Evolutionary conservation across 2,888 invertebrate genomes (phyloP), one percentile per base, ranked within the genome.

Genomic region (Amphipoea lucens): DNA sequence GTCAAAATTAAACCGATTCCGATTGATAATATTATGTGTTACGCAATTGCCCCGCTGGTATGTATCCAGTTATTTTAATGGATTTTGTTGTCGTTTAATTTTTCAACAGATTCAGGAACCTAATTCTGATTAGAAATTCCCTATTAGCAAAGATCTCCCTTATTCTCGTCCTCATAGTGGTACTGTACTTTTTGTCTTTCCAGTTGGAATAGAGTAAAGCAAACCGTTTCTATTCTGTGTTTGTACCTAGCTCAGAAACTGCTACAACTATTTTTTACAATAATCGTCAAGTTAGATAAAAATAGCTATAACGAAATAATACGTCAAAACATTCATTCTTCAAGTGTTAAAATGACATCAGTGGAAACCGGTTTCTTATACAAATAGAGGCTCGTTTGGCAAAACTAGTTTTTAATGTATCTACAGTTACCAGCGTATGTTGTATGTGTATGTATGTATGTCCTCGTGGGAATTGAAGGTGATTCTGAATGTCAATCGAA

Each of bases 291-390:
- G 51, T n/a, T 1, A 73, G 65, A 71, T 69, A 70, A 75, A 74
- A 62, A 75, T 62, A 36, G 2, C 20, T 14, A 9, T 78, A 82
- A 69, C 63, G 76, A 81, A 79, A 72, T 67, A 75, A 79, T 67
- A 84, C 79, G 81, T 84, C 85, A 84, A 86, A 83, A 86, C 72
- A 86, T 79, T 65, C 51, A 80, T 90, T 79, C 70, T 74, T 77
- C 62, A 74, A 72, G 83, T 87, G 87, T 86, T 80, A 88, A 79
- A 87, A 91, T 92, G 90, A 92, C 91, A 90, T 92, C 90, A 91
- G 80, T 78, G 4, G n/a, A 60, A 83, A 88, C 91, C 88, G 83
- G 87, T 91, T 91, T 81, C 29, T 60, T 79, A 81, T 62, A 79
- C 78, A 85, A 81, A 73, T 76, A 79, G 66, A 76, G 60, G 67